Evolutionary conservation across 35 echinoderm and acorn worm species (phyloP).

Genomic region (Apostichopus japonicus): DNA sequence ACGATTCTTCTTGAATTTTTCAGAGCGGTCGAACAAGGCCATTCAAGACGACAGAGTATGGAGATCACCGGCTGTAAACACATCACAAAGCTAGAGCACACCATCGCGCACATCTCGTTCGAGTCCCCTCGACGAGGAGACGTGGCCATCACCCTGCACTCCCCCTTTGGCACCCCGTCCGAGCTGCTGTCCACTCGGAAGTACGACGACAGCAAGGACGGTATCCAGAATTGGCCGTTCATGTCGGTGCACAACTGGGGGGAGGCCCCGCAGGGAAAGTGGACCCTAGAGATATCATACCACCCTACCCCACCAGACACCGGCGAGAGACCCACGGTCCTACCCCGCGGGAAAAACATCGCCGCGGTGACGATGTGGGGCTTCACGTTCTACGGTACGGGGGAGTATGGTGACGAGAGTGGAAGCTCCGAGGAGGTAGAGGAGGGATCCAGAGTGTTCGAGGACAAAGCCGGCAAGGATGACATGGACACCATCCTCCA

Average conservation of each 20-base stretch:
- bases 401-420: conserved; percentile 4
- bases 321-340: neutral
- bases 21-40: conserved; percentile 64
- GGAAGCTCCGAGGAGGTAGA: neutral
- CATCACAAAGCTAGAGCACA: conserved; percentile 85
- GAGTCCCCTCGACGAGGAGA: conserved; percentile 85
- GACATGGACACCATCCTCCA: conserved; percentile 70
- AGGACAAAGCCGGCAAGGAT: conserved; percentile 58
- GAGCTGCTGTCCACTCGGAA: conserved; percentile 70
- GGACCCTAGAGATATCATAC: conserved; percentile 70
- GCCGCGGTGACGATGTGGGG: conserved; percentile 55
- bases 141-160: conserved; percentile 77
- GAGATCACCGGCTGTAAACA: conserved; percentile 51
- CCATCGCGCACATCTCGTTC: conserved; percentile 69
- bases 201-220: conserved; percentile 61
- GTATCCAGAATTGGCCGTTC: conserved; percentile 75
- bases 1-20: neutral
- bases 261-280: conserved; percentile 70
- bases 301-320: conserved; percentile 40
- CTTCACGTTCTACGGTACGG: conserved; percentile 76
- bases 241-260: conserved; percentile 98
- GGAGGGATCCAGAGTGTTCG: conserved; percentile 16
- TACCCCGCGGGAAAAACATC: conserved; percentile 56
- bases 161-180: conserved; percentile 83
- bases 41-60: conserved; percentile 25